Percentiles rank a stretch among this genome's conserved stretches.
phyloP scores from a whole-genome alignment of 2,113 vertebrate species.

The Tichodroma muraria region DNA sequence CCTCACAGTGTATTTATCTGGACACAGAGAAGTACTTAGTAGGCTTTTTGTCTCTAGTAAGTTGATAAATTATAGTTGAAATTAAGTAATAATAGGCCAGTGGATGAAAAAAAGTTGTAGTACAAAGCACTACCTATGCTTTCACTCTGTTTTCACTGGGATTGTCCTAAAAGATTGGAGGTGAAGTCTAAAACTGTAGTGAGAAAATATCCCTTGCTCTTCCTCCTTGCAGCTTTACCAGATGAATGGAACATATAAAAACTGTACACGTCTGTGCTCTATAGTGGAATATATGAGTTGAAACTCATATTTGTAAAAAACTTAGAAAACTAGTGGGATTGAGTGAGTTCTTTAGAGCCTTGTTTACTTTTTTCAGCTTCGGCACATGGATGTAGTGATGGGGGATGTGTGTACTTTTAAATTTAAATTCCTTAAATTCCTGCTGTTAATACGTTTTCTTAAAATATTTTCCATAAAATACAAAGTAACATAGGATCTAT shows the following conservation, averaged over 20 bases:
- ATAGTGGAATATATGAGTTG: neutral
- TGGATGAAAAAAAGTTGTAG: neutral
- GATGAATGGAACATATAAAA: neutral
- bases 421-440: neutral
- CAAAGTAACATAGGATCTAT: neutral
- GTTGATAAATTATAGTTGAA: neutral
- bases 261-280: rapidly evolving
- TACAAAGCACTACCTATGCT: neutral
- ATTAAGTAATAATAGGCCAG: neutral
- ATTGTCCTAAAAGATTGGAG: neutral
- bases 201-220: neutral
- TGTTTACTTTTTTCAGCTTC: neutral
- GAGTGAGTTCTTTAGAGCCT: neutral
- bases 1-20: neutral
- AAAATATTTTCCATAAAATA: neutral
- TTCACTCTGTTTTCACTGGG: neutral
- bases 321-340: neutral
- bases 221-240: neutral
- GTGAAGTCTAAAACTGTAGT: neutral
- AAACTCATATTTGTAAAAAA: neutral
- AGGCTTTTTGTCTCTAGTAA: neutral
- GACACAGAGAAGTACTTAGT: neutral
- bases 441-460: neutral
- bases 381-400: neutral
- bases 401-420: neutral